phyloP scores from a whole-genome alignment of 2,113 vertebrate species.

The Varanus komodoensis region DNA sequence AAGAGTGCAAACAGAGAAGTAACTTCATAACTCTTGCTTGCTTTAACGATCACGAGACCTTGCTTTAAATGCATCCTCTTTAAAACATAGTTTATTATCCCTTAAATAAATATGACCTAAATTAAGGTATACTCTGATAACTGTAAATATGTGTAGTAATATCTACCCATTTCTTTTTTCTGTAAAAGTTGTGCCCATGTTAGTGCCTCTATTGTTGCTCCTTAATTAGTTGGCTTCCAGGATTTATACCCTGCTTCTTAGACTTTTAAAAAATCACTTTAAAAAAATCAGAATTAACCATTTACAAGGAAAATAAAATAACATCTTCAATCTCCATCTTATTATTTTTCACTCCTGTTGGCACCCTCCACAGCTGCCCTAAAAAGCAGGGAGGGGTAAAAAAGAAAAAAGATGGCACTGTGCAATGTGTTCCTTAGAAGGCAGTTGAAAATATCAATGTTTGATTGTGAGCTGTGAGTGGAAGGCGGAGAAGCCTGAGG shows the following conservation, averaged over 20 bases:
- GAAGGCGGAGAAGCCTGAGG: not conserved
- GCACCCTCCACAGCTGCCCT: too few species aligned
- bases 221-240: not conserved
- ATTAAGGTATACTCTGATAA: not conserved
- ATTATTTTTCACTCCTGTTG: not conserved
- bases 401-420: too few species aligned
- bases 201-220: not conserved
- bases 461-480: conserved; percentile 9
- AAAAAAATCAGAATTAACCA: not conserved
- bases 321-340: not conserved
- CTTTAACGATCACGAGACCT: too few species aligned
- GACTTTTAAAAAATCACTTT: not conserved
- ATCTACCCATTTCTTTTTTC: not conserved
- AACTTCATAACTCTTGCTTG: too few species aligned
- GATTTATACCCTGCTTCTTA: not conserved
- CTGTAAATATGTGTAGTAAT: not conserved
- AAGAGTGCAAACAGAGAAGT: too few species aligned
- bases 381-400: too few species aligned
- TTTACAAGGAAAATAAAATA: not conserved
- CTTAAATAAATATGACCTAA: too few species aligned
- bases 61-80: too few species aligned
- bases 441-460: not conserved
- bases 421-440: not conserved
- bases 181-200: not conserved
- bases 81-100: too few species aligned